Evolutionary conservation across 2,797 vertebrate species (phyloP).

Genomic region (Mareca penelope): DNA sequence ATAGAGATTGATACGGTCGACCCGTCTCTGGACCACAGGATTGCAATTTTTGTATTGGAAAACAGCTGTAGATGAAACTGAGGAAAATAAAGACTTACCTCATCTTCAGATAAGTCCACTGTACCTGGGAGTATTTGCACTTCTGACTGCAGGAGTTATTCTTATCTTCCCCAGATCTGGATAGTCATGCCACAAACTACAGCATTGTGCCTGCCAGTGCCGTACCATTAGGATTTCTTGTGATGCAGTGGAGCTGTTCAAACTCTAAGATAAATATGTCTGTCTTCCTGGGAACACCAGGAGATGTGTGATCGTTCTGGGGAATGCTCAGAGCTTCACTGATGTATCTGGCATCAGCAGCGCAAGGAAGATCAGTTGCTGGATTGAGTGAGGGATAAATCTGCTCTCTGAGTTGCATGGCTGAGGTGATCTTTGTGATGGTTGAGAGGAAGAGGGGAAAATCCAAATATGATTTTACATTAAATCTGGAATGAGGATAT

Average conservation of each 20-base stretch:
- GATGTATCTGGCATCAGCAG: background rate
- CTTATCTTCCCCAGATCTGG: too few species aligned
- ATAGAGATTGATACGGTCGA: background rate
- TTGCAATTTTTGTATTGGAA: background rate
- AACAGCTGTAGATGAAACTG: background rate
- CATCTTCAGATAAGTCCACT: background rate
- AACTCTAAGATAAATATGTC: background rate
- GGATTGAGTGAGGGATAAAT: background rate
- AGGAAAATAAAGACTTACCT: background rate
- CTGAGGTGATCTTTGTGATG: background rate
- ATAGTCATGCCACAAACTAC: background rate
- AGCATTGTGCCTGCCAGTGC: background rate
- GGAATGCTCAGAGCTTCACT: background rate
- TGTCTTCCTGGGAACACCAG: background rate
- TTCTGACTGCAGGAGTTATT: fast-evolving
- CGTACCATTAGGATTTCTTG: background rate
- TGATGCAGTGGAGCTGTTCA: background rate
- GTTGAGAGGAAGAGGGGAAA: background rate
- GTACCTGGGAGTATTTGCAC: background rate
- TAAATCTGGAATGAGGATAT: background rate
- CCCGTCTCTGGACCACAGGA: background rate
- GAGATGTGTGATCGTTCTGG: background rate
- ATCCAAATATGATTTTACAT: background rate
- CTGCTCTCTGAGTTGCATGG: background rate
- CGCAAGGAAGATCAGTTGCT: background rate